phyloP scores from a whole-genome alignment of 2,888 invertebrate species.

The Drosophila dives region DNA sequence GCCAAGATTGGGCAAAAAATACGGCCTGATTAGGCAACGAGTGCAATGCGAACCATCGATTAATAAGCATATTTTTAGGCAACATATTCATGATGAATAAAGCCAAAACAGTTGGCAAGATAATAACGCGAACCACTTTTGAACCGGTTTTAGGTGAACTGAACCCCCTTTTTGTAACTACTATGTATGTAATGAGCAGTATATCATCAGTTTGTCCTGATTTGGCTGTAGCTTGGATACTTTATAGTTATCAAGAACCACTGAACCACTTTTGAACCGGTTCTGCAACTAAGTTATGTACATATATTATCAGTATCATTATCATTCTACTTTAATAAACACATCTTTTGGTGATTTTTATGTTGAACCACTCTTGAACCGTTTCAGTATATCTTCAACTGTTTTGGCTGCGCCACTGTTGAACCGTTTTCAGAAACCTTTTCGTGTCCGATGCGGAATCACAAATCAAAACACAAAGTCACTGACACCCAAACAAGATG shows the following conservation, averaged over 20 bases:
- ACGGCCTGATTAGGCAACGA: neutral
- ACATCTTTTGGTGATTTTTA: neutral
- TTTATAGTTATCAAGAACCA: neutral
- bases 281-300: neutral
- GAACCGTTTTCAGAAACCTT: neutral
- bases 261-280: neutral
- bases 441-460: neutral
- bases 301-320: neutral
- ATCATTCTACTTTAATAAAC: neutral
- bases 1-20: neutral
- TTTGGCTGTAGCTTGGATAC: too few species aligned
- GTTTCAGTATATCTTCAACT: neutral
- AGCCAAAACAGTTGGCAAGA: neutral
- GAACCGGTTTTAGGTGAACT: neutral
- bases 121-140: neutral
- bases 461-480: neutral
- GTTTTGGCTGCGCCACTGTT: neutral
- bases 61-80: neutral
- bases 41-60: neutral
- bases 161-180: neutral
- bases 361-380: neutral
- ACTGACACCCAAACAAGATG: neutral
- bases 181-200: neutral
- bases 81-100: neutral
- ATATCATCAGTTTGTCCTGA: neutral